Evolutionary conservation across 2,888 invertebrate genomes (phyloP).

Genomic region (Drosophila fulvimacula): DNA sequence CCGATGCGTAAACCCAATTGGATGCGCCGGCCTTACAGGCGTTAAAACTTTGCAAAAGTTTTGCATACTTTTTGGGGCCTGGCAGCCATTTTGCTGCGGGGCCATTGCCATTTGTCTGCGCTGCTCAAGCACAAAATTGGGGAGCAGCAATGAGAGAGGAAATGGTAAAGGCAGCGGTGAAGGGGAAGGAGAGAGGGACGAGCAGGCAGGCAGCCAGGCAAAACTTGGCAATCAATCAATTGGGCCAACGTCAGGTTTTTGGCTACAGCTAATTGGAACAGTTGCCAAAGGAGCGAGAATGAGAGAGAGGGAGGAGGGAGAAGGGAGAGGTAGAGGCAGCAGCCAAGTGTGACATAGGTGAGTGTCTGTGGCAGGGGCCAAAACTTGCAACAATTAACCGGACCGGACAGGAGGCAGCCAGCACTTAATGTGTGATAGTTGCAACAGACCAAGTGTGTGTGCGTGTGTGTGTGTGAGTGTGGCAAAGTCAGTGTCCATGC

Average conservation of each 20-base stretch:
- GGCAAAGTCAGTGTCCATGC: not conserved
- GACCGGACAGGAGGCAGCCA: conserved; percentile 23
- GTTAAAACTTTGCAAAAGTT: conserved; percentile 67
- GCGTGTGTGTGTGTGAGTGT: conserved; percentile 4
- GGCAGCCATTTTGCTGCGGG: conserved; percentile 31
- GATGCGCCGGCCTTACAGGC: conserved; percentile 41
- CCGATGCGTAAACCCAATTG: conserved; percentile 14
- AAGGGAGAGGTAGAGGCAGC: conserved; percentile 2
- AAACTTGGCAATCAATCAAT: conserved; percentile 78
- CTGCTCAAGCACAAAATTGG: conserved; percentile 61
- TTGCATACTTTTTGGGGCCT: conserved; percentile 70
- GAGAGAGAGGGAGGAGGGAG: not conserved
- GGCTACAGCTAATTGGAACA: conserved; percentile 61
- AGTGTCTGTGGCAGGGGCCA: conserved; percentile 5
- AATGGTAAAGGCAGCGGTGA: not conserved
- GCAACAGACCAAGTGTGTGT: not conserved
- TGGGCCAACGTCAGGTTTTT: conserved; percentile 46
- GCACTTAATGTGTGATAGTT: conserved; percentile 4
- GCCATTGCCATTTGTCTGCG: conserved; percentile 65
- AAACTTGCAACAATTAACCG: conserved; percentile 40
- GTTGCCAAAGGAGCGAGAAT: not conserved
- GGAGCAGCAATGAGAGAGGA: not conserved
- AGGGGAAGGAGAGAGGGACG: not conserved
- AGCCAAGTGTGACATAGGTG: conserved; percentile 10
- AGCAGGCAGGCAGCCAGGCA: conserved; percentile 18